Base-by-base conservation (phyloP, 2,113 vertebrate species). In the Prolemur simus region DNA sequence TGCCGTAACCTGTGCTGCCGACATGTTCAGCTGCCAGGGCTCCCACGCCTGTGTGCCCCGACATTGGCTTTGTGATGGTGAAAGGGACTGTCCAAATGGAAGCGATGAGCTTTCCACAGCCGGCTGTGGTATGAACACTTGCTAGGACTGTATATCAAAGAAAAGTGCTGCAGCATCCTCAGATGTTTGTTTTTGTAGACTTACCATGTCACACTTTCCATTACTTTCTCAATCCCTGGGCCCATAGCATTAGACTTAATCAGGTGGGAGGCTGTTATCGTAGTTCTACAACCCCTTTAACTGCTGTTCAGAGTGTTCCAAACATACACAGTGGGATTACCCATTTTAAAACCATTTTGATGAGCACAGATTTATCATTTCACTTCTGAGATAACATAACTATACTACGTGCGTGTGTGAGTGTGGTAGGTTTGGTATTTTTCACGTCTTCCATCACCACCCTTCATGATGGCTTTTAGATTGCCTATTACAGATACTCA, bases 61-160 rank as follows among this genome's bases (percentile, higher is more conserved):
- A 45, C 99, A 99, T 96, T 99, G 99, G 99, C 99, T 99, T 63
- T 99, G 99, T 83, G 99, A 99, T 0, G 99, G 99, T 1, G 99
- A 99, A 94, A 98, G 99, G 27, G 99, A 99, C 97, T 99, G 99
- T 95, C 99, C 99, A 8, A 98, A 99, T 13, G 99, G 99, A 17
- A 99, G 99, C 0, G 99, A 99, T 17, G 99, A 99, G 77, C 99
- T 99, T 5, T 99, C 99, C 5, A 99, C 99, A 13, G 99, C 99
- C 5, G 99, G 99, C 97, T 99, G 99, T 17, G 99, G 99, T 99
- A 99, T 1, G 98, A 58, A 74, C 13, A 6, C 29, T 25, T 11
- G 0, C 23, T 23, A 25, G 52, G n/a, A 8, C 13, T 71, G 14
- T 14, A 0, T 63, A 8, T 39, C 60, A 54, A 45, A 54, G 47